Evolutionary conservation across 2,797 vertebrate species (phyloP).

Genomic region (Hippocampus kuda): DNA sequence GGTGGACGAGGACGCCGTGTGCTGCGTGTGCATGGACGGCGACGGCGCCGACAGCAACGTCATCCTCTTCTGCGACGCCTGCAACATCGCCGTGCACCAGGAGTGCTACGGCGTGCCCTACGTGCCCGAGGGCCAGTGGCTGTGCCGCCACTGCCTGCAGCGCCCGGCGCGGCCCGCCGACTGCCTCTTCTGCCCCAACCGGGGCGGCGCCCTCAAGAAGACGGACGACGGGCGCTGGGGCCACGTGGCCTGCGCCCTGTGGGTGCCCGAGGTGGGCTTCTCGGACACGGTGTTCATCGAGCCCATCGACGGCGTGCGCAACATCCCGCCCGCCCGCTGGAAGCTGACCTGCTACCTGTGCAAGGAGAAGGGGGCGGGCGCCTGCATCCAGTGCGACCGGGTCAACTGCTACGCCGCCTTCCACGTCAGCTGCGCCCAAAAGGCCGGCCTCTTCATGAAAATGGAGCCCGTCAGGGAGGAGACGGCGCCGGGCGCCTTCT

Average conservation of each 20-base stretch:
- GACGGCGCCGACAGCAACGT: constrained; percentile 96
- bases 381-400: constrained; percentile 96
- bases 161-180: constrained; percentile 77
- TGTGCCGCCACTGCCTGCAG: constrained; percentile 92
- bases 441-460: constrained; percentile 90
- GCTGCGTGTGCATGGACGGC: constrained; percentile 98
- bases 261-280: constrained; percentile 98
- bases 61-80: constrained; percentile 94
- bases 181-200: constrained; percentile 94
- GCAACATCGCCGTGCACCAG: constrained; percentile 95
- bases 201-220: constrained; percentile 93
- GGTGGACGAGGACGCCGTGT: constrained; percentile 95
- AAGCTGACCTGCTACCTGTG: constrained; percentile 97
- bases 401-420: constrained; percentile 96
- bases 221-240: constrained; percentile 97
- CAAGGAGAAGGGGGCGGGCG: constrained; percentile 89
- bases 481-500: constrained; percentile 73
- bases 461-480: constrained; percentile 94
- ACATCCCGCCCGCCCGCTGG: constrained; percentile 95
- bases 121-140: constrained; percentile 95
- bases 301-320: constrained; percentile 92
- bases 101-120: constrained; percentile 98
- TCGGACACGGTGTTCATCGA: constrained; percentile 95
- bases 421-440: constrained; percentile 94
- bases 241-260: constrained; percentile 92